phyloP scores from a whole-genome alignment of 2,113 vertebrate genomes.

The Proteles cristata region DNA sequence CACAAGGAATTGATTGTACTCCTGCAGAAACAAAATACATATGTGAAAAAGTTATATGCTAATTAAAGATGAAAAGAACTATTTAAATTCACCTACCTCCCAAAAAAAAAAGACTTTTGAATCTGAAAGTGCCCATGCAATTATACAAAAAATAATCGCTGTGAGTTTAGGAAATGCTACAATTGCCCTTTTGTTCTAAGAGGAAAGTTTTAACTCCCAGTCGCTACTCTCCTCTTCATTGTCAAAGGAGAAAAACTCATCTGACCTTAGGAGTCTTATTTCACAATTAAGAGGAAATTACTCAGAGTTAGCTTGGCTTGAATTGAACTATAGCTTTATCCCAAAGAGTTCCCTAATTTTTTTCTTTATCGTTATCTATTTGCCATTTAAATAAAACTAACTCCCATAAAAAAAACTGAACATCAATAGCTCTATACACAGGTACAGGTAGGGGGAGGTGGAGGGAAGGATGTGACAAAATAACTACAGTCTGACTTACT shows the following conservation, averaged over 20 bases:
- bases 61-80: neutral
- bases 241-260: neutral
- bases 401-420: neutral
- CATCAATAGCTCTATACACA: neutral
- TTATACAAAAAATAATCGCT: neutral
- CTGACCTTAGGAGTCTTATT: neutral
- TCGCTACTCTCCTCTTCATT: neutral
- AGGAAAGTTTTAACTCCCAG: neutral
- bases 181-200: neutral
- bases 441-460: too few species aligned
- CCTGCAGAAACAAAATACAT: conserved; percentile 19
- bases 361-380: conserved; percentile 32
- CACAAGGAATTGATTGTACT: conserved; percentile 11
- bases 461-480: neutral
- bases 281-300: conserved; percentile 21
- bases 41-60: conserved; percentile 5
- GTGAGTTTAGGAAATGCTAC: conserved; percentile 1
- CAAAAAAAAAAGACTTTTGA: neutral
- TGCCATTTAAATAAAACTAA: conserved; percentile 37
- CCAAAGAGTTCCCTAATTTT: neutral
- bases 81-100: neutral
- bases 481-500: neutral
- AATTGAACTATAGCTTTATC: conserved; percentile 4
- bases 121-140: neutral
- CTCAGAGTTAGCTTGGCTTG: conserved; percentile 16